Conservation (phyloP, 1,140 invertebrate genomes). For the Papilio polytes region DNA sequence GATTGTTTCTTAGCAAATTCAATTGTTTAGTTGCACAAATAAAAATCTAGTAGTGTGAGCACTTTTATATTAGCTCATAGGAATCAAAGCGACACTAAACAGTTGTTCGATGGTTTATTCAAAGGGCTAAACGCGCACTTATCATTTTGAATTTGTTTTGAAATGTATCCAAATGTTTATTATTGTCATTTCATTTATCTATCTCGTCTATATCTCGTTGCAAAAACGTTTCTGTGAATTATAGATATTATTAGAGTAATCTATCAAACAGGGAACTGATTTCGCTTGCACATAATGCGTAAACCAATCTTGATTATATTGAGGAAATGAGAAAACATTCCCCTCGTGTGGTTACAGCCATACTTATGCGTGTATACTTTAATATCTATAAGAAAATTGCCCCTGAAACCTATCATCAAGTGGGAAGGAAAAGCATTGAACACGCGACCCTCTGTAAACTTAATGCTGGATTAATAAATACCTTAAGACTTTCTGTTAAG, state of each 20-base stretch:
- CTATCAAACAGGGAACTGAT: constrained; percentile 23
- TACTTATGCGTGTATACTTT: constrained; percentile 61
- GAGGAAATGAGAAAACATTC: constrained; percentile 63
- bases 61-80: too few species aligned
- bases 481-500: constrained; percentile 35
- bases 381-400: constrained; percentile 76
- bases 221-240: constrained; percentile 16
- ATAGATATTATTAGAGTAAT: constrained; percentile 40
- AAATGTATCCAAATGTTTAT: background rate
- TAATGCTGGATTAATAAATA: constrained; percentile 24
- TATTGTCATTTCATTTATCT: background rate
- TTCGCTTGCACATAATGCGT: constrained; percentile 53
- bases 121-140: too few species aligned
- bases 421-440: constrained; percentile 58
- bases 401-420: constrained; percentile 70
- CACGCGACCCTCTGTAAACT: constrained; percentile 60
- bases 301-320: constrained; percentile 57
- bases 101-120: too few species aligned
- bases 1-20: too few species aligned
- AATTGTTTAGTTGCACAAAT: too few species aligned
- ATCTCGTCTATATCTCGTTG: background rate
- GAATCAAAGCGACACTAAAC: too few species aligned
- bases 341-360: constrained; percentile 58
- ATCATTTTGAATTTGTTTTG: background rate
- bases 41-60: too few species aligned